Conservation (phyloP, 2,888 invertebrate genomes). For the Hylaea fasciaria region DNA sequence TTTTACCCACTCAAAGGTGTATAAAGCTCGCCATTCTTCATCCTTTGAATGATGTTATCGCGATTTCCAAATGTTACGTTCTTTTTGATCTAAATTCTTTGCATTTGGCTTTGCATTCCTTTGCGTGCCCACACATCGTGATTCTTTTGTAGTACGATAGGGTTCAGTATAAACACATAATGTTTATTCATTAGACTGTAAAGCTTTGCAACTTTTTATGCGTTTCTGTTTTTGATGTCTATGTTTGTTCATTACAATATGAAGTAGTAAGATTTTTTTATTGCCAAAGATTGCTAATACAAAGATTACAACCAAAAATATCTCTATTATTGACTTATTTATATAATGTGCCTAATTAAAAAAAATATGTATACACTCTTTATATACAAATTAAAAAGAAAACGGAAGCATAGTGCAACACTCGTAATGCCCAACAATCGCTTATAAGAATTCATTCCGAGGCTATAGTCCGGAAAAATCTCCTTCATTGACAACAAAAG, state of each 20-base stretch:
- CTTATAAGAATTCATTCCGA: neutral
- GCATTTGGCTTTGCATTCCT: conserved; percentile 72
- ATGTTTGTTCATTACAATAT: neutral
- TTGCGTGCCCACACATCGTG: conserved; percentile 70
- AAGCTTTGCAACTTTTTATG: conserved; percentile 19
- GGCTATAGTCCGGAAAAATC: neutral
- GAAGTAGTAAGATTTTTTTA: too few relatives aligned
- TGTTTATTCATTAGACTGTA: conserved; percentile 57
- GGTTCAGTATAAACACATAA: conserved; percentile 64
- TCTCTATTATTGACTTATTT: too few relatives aligned
- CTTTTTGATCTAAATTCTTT: conserved; percentile 80
- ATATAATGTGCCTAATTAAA: too few relatives aligned
- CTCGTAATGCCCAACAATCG: neutral
- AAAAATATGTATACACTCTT: too few relatives aligned
- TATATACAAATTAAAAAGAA: neutral
- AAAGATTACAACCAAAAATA: too few relatives aligned
- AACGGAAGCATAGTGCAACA: neutral
- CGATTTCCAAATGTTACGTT: conserved; percentile 78
- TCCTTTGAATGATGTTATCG: conserved; percentile 81
- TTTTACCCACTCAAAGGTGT: conserved; percentile 75
- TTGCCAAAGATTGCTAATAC: too few relatives aligned
- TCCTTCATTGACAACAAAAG: neutral
- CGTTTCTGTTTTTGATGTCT: conserved; percentile 4
- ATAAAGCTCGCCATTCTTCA: conserved; percentile 75
- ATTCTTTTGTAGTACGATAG: conserved; percentile 75